A percentile compares a stretch with the other conserved stretches of the same genome.
phyloP scores from a whole-genome alignment of 2,113 vertebrate genomes.

The Stegostoma tigrinum region DNA sequence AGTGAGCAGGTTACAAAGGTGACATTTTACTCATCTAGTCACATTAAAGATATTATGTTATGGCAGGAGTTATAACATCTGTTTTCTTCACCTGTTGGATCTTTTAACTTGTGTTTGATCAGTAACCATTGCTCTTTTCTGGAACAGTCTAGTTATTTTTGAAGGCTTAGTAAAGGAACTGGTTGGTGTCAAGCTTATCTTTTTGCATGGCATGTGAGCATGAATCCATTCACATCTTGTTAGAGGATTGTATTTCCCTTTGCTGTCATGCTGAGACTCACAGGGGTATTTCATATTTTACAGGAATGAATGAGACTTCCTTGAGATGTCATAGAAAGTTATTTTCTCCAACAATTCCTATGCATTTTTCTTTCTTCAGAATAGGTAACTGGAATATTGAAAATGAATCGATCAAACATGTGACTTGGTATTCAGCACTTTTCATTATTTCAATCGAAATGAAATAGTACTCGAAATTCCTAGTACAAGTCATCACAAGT shows the following conservation, averaged over 20 bases:
- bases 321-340: background rate
- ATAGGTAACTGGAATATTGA: background rate
- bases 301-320: background rate
- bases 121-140: background rate
- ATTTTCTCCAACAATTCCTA: background rate
- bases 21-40: background rate
- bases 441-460: background rate
- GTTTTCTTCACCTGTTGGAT: background rate
- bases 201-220: background rate
- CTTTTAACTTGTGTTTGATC: background rate
- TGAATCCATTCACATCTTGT: background rate
- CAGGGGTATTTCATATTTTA: background rate
- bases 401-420: background rate
- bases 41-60: background rate
- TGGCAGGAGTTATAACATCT: background rate
- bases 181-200: background rate
- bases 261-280: background rate
- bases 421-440: background rate
- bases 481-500: background rate
- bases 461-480: background rate
- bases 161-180: background rate
- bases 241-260: constrained; percentile 15
- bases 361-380: background rate
- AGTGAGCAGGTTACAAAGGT: too few relatives aligned
- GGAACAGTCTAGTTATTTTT: background rate